phyloP scores from a whole-genome alignment of 2,113 vertebrate species.

The Ophthalmolycus amberensis region DNA sequence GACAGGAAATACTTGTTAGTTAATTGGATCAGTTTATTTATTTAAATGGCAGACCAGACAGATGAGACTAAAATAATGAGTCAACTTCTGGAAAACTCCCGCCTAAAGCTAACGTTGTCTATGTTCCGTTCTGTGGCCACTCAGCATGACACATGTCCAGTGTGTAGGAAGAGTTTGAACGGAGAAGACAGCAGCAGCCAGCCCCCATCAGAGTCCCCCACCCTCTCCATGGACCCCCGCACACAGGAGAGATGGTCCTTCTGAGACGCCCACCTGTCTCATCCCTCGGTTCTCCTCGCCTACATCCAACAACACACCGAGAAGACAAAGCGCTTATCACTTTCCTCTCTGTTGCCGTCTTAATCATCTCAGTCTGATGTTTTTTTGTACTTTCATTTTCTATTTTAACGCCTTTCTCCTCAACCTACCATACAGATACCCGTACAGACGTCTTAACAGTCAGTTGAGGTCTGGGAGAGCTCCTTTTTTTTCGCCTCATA shows the following conservation, averaged over 20 bases:
- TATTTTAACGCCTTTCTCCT: conserved; percentile 70
- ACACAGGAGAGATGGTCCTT: conserved; percentile 95
- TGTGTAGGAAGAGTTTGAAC: conserved; percentile 95
- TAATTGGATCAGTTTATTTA: neutral
- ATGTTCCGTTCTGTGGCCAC: conserved; percentile 33
- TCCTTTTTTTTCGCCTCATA: conserved; percentile 5
- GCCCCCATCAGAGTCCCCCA: conserved; percentile 78
- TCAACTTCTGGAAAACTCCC: conserved; percentile 1
- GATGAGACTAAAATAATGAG: neutral
- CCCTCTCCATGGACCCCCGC: conserved; percentile 86
- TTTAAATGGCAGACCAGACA: neutral
- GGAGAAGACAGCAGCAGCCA: conserved; percentile 92
- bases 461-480: conserved; percentile 26
- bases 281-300: conserved; percentile 40
- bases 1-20: neutral
- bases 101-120: conserved; percentile 22
- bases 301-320: conserved; percentile 44
- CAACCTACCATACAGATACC: conserved; percentile 41
- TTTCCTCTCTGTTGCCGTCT: conserved; percentile 51
- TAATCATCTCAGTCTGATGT: conserved; percentile 61
- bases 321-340: conserved; percentile 52
- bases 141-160: conserved; percentile 98
- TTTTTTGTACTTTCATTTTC: conserved; percentile 51
- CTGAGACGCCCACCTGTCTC: conserved; percentile 80
- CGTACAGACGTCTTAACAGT: conserved; percentile 59